Conservation (phyloP, 1,140 invertebrate species). For the Lerema accius region DNA sequence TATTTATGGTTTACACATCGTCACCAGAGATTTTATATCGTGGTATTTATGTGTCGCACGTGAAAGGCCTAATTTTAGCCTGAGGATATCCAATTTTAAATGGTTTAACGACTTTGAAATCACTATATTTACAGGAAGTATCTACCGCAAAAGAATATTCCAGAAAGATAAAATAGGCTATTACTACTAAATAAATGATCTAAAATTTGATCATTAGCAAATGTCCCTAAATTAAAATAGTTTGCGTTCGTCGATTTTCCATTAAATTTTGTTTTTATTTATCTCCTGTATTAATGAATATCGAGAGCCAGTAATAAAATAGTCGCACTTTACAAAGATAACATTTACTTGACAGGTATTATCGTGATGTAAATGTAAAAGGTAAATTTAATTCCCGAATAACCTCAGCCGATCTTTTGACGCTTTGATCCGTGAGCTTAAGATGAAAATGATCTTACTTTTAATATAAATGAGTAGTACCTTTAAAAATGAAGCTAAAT, state of each 20-base stretch:
- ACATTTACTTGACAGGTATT: not conserved
- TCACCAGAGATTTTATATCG: constrained; percentile 57
- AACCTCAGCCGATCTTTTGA: not conserved
- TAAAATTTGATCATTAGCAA: no score
- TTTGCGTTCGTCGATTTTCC: no score
- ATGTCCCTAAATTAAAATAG: no score
- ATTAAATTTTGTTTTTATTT: no score
- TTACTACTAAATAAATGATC: no score
- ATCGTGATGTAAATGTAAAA: constrained; percentile 17
- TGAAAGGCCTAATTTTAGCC: constrained; percentile 49
- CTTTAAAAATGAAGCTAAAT: not conserved
- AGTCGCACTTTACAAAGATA: no score
- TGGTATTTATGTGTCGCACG: constrained; percentile 50
- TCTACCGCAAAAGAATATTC: no score
- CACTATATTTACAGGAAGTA: no score
- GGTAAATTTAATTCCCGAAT: not conserved
- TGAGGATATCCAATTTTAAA: constrained; percentile 40
- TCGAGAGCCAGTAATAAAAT: no score
- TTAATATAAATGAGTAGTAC: not conserved
- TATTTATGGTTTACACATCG: constrained; percentile 13
- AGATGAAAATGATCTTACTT: not conserved
- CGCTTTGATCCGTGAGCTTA: not conserved
- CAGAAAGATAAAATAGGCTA: no score
- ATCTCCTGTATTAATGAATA: no score
- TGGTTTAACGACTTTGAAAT: constrained; percentile 22